Percentiles rank a stretch among this genome's conserved stretches.
phyloP scores from a whole-genome alignment of 2,797 vertebrate genomes.

The Chelon labrosus region DNA sequence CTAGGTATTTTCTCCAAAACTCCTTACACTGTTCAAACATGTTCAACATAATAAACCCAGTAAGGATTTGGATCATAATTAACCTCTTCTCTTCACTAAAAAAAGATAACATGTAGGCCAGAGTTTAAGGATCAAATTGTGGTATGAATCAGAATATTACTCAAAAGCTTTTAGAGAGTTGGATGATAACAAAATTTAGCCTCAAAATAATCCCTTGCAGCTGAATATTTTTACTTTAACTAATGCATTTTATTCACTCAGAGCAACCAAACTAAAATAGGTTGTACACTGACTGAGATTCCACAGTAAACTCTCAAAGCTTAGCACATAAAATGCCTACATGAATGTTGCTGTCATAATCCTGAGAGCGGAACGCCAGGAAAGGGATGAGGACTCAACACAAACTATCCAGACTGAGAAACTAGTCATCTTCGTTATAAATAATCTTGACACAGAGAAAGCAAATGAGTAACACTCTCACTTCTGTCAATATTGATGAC shows the following conservation, averaged over 20 bases:
- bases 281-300: constrained; percentile 2
- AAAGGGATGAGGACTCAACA: constrained; percentile 29
- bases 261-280: constrained; percentile 15
- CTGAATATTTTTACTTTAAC: constrained; percentile 49
- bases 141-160: constrained; percentile 23
- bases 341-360: constrained; percentile 2
- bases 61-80: neutral
- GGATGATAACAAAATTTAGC: constrained; percentile 11
- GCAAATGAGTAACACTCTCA: constrained; percentile 42
- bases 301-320: constrained; percentile 4
- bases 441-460: constrained; percentile 42
- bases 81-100: neutral
- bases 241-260: constrained; percentile 48
- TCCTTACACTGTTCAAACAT: too few species aligned
- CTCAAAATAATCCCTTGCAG: constrained; percentile 40
- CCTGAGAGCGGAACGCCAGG: constrained; percentile 11
- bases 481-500: constrained; percentile 40
- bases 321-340: neutral
- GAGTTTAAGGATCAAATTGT: neutral
- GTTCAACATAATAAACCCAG: too few species aligned
- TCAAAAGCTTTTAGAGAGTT: constrained; percentile 51
- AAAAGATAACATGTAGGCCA: constrained; percentile 4
- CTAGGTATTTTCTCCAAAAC: neutral
- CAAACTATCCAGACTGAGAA: constrained; percentile 16
- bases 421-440: constrained; percentile 31